Percentiles rank a stretch among this genome's conserved stretches.
phyloP scores from a whole-genome alignment of 2,113 vertebrate genomes.

The Vombatus ursinus region DNA sequence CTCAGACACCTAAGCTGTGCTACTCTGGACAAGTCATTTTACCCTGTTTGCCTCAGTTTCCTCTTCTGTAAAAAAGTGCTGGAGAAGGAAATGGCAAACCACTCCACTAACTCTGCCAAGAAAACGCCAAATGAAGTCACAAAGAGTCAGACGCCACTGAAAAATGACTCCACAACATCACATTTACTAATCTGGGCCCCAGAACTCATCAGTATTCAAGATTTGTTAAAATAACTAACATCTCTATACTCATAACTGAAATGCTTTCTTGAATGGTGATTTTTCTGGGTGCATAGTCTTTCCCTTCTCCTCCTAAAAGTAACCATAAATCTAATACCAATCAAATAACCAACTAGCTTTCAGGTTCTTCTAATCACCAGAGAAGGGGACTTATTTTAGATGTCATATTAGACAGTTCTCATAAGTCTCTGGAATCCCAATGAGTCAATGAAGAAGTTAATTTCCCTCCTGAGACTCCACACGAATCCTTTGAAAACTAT shows the following conservation, averaged over 20 bases:
- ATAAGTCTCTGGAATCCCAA: background rate
- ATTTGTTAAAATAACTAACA: background rate
- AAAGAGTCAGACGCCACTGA: background rate
- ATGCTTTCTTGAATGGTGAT: constrained; percentile 33
- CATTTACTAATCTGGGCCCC: background rate
- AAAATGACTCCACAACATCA: background rate
- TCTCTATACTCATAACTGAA: constrained; percentile 1
- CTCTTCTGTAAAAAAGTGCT: background rate
- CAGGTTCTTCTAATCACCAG: background rate
- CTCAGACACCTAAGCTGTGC: background rate
- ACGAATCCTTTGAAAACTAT: constrained; percentile 18
- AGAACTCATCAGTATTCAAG: constrained; percentile 17
- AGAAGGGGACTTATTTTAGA: constrained; percentile 16
- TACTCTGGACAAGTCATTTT: background rate
- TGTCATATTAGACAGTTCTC: background rate
- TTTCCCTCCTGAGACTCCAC: background rate
- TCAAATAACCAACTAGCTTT: background rate
- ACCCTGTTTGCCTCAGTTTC: background rate
- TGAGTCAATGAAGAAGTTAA: background rate
- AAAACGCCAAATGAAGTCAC: background rate
- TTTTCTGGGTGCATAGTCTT: background rate
- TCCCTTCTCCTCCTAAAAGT: background rate
- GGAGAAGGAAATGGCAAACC: background rate
- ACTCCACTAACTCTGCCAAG: background rate
- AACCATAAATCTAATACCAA: background rate